phyloP scores from a whole-genome alignment of 1,140 invertebrate genomes.

The Drosophila tani region DNA sequence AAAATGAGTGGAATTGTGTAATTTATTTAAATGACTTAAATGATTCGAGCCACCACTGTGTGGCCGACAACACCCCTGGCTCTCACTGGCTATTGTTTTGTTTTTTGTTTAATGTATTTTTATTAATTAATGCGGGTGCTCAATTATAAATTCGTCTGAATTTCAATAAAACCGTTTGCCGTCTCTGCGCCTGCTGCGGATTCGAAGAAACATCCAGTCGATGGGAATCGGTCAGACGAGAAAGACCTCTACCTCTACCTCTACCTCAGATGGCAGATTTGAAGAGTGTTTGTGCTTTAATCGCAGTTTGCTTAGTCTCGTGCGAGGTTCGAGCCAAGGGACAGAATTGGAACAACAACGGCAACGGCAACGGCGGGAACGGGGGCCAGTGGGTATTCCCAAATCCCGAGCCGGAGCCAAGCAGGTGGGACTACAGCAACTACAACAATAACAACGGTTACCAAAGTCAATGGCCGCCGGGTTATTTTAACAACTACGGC shows the following conservation, averaged over 20 bases:
- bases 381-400: slow-evolving; percentile 13
- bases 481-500: slow-evolving; percentile 44
- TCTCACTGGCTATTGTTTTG: slow-evolving; percentile 11
- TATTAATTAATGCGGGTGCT: slow-evolving; percentile 60
- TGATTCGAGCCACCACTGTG: slow-evolving; percentile 5
- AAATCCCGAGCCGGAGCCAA: slow-evolving; percentile 23
- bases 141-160: slow-evolving; percentile 55
- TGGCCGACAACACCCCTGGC: neutral
- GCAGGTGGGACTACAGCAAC: slow-evolving; percentile 47
- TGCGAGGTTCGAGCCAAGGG: slow-evolving; percentile 18
- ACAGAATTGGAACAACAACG: slow-evolving; percentile 25
- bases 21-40: slow-evolving; percentile 19
- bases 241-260: slow-evolving; percentile 33
- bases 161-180: slow-evolving; percentile 50
- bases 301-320: slow-evolving; percentile 15
- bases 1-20: neutral
- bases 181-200: slow-evolving; percentile 1
- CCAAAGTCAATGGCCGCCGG: slow-evolving; percentile 36
- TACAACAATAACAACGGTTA: slow-evolving; percentile 23
- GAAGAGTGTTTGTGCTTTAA: slow-evolving; percentile 9
- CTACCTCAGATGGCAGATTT: slow-evolving; percentile 20
- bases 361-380: slow-evolving; percentile 3
- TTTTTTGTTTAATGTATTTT: slow-evolving; percentile 57
- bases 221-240: slow-evolving; percentile 28
- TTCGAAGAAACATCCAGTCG: slow-evolving; percentile 40